Conservation (phyloP, 2,797 vertebrate species). For the Trichosurus vulpecula region DNA sequence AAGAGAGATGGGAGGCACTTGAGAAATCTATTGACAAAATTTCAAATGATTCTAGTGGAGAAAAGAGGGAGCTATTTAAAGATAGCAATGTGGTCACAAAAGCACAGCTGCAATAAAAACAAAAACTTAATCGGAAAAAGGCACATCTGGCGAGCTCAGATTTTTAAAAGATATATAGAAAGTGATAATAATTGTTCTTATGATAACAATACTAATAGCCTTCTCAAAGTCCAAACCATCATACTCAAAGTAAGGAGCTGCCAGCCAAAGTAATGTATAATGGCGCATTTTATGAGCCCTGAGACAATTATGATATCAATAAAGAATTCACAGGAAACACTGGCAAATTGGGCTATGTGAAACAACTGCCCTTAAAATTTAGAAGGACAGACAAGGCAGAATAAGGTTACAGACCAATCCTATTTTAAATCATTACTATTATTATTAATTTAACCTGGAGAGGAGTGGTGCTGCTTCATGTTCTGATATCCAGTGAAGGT, state of each 20-base stretch:
- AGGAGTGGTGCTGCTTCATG: background rate
- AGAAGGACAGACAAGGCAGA: background rate
- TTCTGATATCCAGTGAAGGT: background rate
- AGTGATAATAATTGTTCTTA: background rate
- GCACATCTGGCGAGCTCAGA: background rate
- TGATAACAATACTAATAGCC: background rate
- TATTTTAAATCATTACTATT: background rate
- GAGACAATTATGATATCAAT: background rate
- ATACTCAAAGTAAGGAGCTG: background rate
- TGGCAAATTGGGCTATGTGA: background rate
- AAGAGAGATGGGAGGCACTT: background rate
- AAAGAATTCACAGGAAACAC: background rate
- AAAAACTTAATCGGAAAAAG: background rate
- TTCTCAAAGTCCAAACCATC: background rate
- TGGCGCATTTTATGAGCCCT: background rate
- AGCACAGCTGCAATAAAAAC: background rate
- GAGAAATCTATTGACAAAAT: background rate
- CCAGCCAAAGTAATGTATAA: background rate
- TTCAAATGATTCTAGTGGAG: background rate
- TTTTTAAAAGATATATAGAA: background rate
- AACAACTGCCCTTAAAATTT: background rate
- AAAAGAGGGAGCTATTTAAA: background rate
- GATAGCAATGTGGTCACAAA: background rate
- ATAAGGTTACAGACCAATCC: background rate
- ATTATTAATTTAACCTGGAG: background rate